Conservation (phyloP, 2,113 vertebrate genomes). For the Plotosus lineatus region DNA sequence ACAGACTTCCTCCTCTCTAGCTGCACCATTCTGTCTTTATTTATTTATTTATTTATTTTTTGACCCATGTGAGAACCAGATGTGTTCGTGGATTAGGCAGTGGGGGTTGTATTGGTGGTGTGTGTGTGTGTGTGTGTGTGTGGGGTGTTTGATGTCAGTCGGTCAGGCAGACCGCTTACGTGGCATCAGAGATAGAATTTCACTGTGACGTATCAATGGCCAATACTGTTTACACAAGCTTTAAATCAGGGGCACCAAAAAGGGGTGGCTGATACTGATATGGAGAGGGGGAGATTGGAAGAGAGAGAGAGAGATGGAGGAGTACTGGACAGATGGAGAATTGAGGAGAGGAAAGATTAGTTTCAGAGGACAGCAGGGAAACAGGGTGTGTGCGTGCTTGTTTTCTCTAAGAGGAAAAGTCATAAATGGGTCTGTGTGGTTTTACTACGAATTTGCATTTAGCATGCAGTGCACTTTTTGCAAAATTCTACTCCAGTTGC, state of each 20-base stretch:
- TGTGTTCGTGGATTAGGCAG: slow-evolving; percentile 13
- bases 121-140: no score
- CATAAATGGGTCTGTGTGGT: slow-evolving; percentile 18
- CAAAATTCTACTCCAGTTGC: slow-evolving; percentile 15
- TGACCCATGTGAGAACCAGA: slow-evolving; percentile 44
- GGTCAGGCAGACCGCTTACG: slow-evolving; percentile 35
- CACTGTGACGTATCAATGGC: slow-evolving; percentile 31
- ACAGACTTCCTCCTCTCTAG: slow-evolving; percentile 4
- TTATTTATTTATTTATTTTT: slow-evolving; percentile 18
- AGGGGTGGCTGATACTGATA: background rate
- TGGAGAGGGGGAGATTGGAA: background rate
- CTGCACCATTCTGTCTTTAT: slow-evolving; percentile 5
- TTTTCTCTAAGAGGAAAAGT: slow-evolving; percentile 34
- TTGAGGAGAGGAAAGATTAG: slow-evolving; percentile 7
- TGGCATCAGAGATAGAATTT: slow-evolving; percentile 20
- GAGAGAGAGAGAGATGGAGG: background rate
- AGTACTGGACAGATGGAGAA: slow-evolving; percentile 30
- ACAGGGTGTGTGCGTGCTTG: slow-evolving; percentile 19
- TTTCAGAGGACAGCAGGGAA: slow-evolving; percentile 24
- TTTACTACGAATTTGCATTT: slow-evolving; percentile 27
- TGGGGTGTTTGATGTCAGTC: background rate
- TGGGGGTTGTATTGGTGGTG: no score
- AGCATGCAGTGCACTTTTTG: slow-evolving; percentile 17
- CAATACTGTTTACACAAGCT: slow-evolving; percentile 27
- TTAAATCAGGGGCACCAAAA: background rate